Evolutionary conservation across 2,888 invertebrate genomes (phyloP).

Genomic region (Neoascia interrupta): DNA sequence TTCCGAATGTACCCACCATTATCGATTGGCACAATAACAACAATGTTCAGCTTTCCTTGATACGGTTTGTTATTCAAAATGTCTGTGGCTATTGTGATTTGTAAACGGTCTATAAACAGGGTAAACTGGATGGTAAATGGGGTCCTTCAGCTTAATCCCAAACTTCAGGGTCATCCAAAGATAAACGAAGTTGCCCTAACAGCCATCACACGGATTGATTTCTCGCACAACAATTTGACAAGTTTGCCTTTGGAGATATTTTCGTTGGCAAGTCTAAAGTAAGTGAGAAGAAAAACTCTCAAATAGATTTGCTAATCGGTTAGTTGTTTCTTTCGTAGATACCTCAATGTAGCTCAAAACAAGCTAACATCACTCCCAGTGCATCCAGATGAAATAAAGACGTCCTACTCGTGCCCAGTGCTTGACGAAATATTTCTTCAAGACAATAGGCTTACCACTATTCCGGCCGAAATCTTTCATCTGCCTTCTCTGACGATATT

Average conservation of each 20-base stretch:
- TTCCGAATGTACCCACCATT: constrained; percentile 91
- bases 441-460: constrained; percentile 91
- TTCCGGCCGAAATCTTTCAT: constrained; percentile 91
- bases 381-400: constrained; percentile 73
- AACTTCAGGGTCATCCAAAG: constrained; percentile 86
- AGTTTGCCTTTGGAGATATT: constrained; percentile 91
- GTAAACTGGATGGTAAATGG: constrained; percentile 92
- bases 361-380: constrained; percentile 88
- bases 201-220: constrained; percentile 95
- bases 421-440: constrained; percentile 95
- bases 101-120: constrained; percentile 74
- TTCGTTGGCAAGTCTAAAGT: constrained; percentile 88
- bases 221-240: constrained; percentile 92
- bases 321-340: constrained; percentile 77
- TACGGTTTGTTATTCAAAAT: constrained; percentile 80
- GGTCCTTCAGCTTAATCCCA: constrained; percentile 90
- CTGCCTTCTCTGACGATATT: constrained; percentile 89
- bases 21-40: constrained; percentile 94
- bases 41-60: constrained; percentile 84
- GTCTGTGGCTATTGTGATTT: constrained; percentile 72
- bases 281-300: constrained; percentile 65
- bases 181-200: constrained; percentile 87
- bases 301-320: background rate
- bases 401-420: constrained; percentile 85
- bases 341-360: constrained; percentile 93